Evolutionary conservation across 2,113 vertebrate species (phyloP), one percentile per base, ranked within the genome.

Genomic region (Speoplatyrhinus poulsoni): DNA sequence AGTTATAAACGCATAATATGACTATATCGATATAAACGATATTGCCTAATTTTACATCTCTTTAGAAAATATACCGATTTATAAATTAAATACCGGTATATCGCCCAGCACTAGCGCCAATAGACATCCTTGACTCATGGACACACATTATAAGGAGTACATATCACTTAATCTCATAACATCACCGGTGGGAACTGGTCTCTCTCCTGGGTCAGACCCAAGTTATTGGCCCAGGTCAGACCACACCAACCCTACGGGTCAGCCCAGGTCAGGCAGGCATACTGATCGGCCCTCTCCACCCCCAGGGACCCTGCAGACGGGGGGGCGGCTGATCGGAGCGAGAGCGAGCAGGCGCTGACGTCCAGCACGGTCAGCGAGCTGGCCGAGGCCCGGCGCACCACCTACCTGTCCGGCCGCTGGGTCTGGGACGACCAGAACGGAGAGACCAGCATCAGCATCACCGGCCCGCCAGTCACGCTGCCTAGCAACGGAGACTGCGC

Each of bases 281-380:
- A 11, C 49, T 11, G 11, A 15, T 3, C 13, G 13, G 13, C 49
- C 49, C 56, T 9, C 65, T n/a, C 48, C 8, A 33, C 8, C 0
- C 10, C n/a, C 84, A 99, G 97, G 85, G 97, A 99, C 77, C 95
- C 96, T 0, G 95, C 94, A 0, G 97, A 98, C 0, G 71, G 91
- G 66, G 92, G 91, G 72, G 93, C 93, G 0, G 36, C 36, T 41
- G 36, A 41, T 5, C 36, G 36, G 36, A 8, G 36, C 5, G 97
- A 98, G 86, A 94, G 92, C 0, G 96, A 98, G 85, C 93, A 82
- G 0, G 94, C 95, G 0, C 90, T 99, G 93, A 96, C 94, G 70
- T 98, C 96, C 17, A 98, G 96, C 93, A 99, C 97, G 0, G 97
- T 99, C 84, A 97, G 95, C 71, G 96, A 99, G 89, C 93, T 99